Base-by-base conservation (phyloP, 1,140 invertebrate genomes). In the Tribolium castaneum region DNA sequence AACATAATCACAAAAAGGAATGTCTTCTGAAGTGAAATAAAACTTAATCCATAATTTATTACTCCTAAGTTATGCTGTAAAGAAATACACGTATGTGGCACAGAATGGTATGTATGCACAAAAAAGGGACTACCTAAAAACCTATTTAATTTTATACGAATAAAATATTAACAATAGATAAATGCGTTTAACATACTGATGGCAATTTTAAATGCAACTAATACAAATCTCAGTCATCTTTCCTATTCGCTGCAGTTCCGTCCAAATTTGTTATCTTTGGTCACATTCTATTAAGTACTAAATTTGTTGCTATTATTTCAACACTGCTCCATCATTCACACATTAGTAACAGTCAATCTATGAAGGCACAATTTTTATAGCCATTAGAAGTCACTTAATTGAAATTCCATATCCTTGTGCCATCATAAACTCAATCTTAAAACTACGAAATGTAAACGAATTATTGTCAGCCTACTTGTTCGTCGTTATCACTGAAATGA, bases 181-280 rank as follows among this genome's bases (percentile, higher is more conserved):
- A 66, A 66, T 66, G 59, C 59, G n/a, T 66, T 66, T 35, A 30
- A 66, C 30, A 66, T 66, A 34, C 59, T 12, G 59, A 66, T 12
- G 30, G 25, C 30, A 35, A 66, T 66, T 66, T n/a, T 66, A 35
- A 59, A 25, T 66, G 30, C n/a, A 35, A 13, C n/a, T 25, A 59
- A 19, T 66, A 35, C 12, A 35, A 66, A 66, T 66, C 30, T 66
- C 25, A 66, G 59, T 66, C 59, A 35, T 59, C 9, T 25, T n/a
- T n/a, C n/a, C 16, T 56, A 75, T 54, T 54, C 7, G 9, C 25
- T 75, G 25, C 72, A 75, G 72, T 75, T 54, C 52, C 71, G 25
- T 35, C 52, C 22, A 75, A 75, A 75, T 22, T 73, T 59, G 52
- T 75, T 54, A 35, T 75, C 72, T 75, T 75, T 75, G 72, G 72